phyloP scores from a whole-genome alignment of 2,888 invertebrate genomes.

The Amblyteles armatorius region DNA sequence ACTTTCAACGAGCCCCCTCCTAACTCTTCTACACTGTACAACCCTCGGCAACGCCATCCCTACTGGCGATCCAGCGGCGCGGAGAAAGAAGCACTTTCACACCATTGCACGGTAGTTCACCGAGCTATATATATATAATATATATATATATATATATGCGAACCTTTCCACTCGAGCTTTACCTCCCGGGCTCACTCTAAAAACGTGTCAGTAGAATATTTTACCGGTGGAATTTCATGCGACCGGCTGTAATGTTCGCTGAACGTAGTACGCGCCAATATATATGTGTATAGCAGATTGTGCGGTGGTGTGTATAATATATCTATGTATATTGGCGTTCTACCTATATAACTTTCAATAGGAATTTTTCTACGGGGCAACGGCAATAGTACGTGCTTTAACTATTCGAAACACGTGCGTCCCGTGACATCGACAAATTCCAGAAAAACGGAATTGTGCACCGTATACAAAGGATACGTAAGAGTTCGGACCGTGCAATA shows the following conservation, averaged over 20 bases:
- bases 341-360: constrained; percentile 25
- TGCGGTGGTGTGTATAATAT: neutral
- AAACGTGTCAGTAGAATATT: constrained; percentile 61
- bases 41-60: constrained; percentile 18
- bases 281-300: neutral
- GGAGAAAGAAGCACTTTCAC: constrained; percentile 57
- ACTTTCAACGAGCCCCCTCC: constrained; percentile 51
- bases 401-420: constrained; percentile 39
- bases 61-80: neutral
- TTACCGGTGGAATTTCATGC: constrained; percentile 53
- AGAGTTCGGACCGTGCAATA: constrained; percentile 3
- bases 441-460: constrained; percentile 22
- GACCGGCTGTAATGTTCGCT: constrained; percentile 26
- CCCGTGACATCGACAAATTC: constrained; percentile 44
- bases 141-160: constrained; percentile 14
- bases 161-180: constrained; percentile 32
- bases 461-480: constrained; percentile 20
- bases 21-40: constrained; percentile 14
- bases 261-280: constrained; percentile 17
- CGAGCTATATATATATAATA: neutral
- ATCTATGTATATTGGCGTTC: neutral
- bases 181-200: constrained; percentile 37
- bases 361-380: constrained; percentile 37
- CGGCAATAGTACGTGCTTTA: constrained; percentile 25
- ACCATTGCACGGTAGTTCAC: constrained; percentile 50